Base-by-base conservation (phyloP, 2,113 vertebrate genomes). In the Rhabdomys dilectus region DNA sequence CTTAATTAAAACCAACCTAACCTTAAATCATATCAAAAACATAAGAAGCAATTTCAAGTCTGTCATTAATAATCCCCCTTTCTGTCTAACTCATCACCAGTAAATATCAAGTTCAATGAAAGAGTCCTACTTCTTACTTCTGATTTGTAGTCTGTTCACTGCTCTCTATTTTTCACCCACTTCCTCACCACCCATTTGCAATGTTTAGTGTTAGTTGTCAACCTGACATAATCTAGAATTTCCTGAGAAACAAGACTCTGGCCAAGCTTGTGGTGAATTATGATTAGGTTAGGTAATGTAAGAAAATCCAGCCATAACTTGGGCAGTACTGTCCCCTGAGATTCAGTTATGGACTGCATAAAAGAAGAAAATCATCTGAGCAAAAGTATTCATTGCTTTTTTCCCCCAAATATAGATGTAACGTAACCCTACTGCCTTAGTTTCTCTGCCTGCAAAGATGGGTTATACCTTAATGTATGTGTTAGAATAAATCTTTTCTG, bases 91-190 rank as follows among this genome's bases (percentile, higher is more conserved):
- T 75, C 1, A 45, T 72, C 39, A 36, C 77, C 22, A 78, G 21
- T 60, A 72, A 95, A 89, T 72, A 60, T 2, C 13, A 87, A 34
- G 1, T 48, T 86, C 9, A n/a, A 26, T 81, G 81, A 93, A 58
- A 80, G 10, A 73, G 58, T n/a, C 94, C 96, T 72, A 60, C 7
- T 87, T 87, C 87, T 88, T 16, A 88, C 48, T 64, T 75, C 51
- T 56, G 7, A 91, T 5, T 73, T 66, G 21, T 39, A 45, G 42
- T 2, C 26, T 89, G 24, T 5, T 84, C 39, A 86, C 6, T 17
- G 3, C 0, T 48, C 91, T 42, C 10, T 91, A 24, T 36, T 70
- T 7, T 75, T 0, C 73, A 53, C 11, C 26, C 6, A 42, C 1
- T n/a, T 66, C 2, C 8, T 76, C 1, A 58, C 7, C 68, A 3